These are phyloP conservation scores for Polypterus bichir DNA, from an alignment of 2,113 vertebrate genomes.

Conservation along the genomic window DNA sequence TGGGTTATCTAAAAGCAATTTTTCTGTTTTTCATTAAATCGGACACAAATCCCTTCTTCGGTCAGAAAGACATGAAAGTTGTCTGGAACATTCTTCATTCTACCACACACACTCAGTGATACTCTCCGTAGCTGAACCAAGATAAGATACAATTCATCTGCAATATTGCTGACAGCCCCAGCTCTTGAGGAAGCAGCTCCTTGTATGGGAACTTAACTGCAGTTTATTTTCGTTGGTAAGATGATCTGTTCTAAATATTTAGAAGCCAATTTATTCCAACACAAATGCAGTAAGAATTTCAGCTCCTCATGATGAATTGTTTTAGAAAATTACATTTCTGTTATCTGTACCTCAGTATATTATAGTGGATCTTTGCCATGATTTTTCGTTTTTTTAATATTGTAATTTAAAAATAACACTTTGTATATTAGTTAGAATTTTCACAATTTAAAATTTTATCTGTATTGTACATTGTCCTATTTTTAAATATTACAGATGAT, in stretches of 20 bases:
- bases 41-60: conserved; percentile 21
- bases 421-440: too few relatives aligned
- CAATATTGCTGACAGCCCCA: not conserved
- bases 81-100: not conserved
- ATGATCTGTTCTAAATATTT: conserved; percentile 10
- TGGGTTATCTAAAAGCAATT: not conserved
- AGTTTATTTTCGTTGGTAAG: conserved; percentile 5
- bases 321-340: too few relatives aligned
- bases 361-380: too few relatives aligned
- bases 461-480: too few relatives aligned
- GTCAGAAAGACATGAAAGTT: conserved; percentile 9
- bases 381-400: too few relatives aligned
- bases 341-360: too few relatives aligned
- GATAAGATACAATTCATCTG: not conserved
- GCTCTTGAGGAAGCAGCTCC: not conserved
- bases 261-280: not conserved
- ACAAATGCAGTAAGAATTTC: too few relatives aligned
- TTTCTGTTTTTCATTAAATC: conserved; percentile 3
- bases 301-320: too few relatives aligned
- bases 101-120: not conserved
- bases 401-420: too few relatives aligned
- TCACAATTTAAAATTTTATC: too few relatives aligned
- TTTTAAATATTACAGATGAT: too few relatives aligned
- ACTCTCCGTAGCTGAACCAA: not conserved
- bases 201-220: not conserved